These are phyloP conservation scores for Calephelis nemesis DNA, from an alignment of 1,140 invertebrate species.

Conservation along the genomic window DNA sequence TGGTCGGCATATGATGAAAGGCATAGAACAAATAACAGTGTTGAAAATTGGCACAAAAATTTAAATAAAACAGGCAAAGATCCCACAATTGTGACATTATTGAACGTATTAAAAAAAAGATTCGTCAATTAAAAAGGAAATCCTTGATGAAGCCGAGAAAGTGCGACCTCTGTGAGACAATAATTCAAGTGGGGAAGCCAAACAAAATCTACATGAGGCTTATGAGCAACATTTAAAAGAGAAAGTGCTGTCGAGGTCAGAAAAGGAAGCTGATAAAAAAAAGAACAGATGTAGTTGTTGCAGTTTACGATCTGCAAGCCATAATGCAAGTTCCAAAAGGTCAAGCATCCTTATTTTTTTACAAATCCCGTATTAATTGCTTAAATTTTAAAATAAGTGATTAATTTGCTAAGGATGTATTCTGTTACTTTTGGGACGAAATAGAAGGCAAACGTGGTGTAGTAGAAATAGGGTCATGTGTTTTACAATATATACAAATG, in stretches of 20 bases:
- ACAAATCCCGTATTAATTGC: too few relatives aligned
- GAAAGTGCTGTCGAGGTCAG: conserved; percentile 33
- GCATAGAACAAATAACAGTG: too few relatives aligned
- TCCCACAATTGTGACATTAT: too few relatives aligned
- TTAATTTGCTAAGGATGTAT: conserved; percentile 27
- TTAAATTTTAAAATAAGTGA: too few relatives aligned
- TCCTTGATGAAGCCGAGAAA: too few relatives aligned
- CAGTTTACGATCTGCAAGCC: conserved; percentile 55
- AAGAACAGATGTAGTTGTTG: conserved; percentile 38
- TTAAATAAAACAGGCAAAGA: too few relatives aligned
- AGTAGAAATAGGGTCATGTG: conserved; percentile 7
- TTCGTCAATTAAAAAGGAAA: too few relatives aligned
- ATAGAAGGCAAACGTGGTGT: conserved; percentile 42
- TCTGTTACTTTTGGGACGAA: conserved; percentile 49
- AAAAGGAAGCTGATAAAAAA: conserved; percentile 36
- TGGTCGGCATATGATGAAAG: too few relatives aligned
- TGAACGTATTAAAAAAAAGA: too few relatives aligned
- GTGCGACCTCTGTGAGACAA: too few relatives aligned
- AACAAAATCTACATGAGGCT: not conserved
- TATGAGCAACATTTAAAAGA: conserved; percentile 34
- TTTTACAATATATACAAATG: conserved; percentile 1
- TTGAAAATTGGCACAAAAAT: too few relatives aligned
- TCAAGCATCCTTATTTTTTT: conserved; percentile 21
- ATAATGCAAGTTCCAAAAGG: conserved; percentile 32
- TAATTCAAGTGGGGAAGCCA: conserved; percentile 1